Conservation (phyloP, 23 tunicate species). For the Styela clava region DNA sequence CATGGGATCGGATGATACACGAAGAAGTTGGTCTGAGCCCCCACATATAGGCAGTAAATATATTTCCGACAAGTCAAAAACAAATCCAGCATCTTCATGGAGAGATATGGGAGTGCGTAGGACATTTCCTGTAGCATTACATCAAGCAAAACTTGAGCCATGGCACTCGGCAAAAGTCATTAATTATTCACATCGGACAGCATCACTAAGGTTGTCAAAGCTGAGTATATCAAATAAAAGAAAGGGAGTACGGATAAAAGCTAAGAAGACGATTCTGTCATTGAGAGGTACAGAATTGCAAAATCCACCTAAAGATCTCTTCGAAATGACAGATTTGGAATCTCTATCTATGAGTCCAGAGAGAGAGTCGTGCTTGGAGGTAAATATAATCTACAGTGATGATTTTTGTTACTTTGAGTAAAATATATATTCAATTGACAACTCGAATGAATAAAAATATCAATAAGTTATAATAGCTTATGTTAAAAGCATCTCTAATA, state of each 20-base stretch:
- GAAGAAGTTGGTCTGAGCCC: neutral
- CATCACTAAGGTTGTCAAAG: neutral
- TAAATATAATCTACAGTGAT: constrained; percentile 29
- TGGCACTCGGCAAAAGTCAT: neutral
- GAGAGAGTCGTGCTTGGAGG: constrained; percentile 68
- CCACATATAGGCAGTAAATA: neutral
- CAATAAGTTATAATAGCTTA: too few species aligned
- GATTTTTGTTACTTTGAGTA: neutral
- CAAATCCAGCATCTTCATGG: neutral
- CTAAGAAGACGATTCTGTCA: neutral
- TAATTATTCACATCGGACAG: neutral
- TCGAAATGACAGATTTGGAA: constrained; percentile 43
- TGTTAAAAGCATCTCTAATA: too few species aligned
- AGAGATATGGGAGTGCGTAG: neutral
- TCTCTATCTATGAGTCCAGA: constrained; percentile 63
- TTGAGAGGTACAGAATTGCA: constrained; percentile 48
- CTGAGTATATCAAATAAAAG: neutral
- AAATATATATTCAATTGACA: too few species aligned
- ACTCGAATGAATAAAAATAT: too few species aligned
- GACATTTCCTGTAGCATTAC: neutral
- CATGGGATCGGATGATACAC: neutral
- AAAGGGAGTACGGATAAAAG: neutral
- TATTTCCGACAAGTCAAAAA: neutral
- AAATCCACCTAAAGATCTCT: constrained; percentile 14
- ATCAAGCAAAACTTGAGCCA: neutral